phyloP scores from a whole-genome alignment of 2,113 vertebrate genomes.

The Microtus montanus region DNA sequence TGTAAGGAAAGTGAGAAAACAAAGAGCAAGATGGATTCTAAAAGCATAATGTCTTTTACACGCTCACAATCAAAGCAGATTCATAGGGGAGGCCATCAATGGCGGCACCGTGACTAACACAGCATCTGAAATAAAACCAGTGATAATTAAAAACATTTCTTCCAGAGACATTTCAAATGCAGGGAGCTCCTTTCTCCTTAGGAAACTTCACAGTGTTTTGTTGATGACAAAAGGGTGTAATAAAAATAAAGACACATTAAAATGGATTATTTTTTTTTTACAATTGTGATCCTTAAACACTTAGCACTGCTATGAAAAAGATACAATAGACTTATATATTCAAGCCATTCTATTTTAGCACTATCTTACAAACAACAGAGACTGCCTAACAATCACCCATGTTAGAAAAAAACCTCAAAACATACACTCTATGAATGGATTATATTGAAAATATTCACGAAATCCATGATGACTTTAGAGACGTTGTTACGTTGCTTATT shows the following conservation, averaged over 20 bases:
- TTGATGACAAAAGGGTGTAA: conserved; percentile 72
- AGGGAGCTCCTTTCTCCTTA: conserved; percentile 55
- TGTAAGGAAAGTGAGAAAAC: conserved; percentile 35
- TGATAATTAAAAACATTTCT: conserved; percentile 71
- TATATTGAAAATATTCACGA: conserved; percentile 15
- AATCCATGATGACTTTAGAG: conserved; percentile 26
- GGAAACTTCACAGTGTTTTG: conserved; percentile 71
- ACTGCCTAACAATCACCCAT: conserved; percentile 36
- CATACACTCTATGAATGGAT: conserved; percentile 22
- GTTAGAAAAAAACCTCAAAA: conserved; percentile 62
- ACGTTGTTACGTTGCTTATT: no score
- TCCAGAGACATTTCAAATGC: conserved; percentile 56
- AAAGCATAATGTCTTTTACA: conserved; percentile 43
- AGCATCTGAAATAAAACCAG: conserved; percentile 48
- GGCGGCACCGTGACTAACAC: conserved; percentile 21
- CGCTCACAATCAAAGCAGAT: conserved; percentile 53
- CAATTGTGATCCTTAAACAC: conserved; percentile 64
- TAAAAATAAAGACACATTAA: conserved; percentile 71
- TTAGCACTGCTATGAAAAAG: conserved; percentile 30
- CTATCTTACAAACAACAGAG: conserved; percentile 59
- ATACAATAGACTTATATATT: conserved; percentile 26
- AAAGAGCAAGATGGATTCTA: conserved; percentile 45
- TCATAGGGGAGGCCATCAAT: conserved; percentile 4
- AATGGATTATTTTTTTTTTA: conserved; percentile 63
- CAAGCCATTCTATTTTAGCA: conserved; percentile 53